These are phyloP conservation scores for Hapalemur alaotrensis DNA, from an alignment of 2,797 vertebrate genomes.

Conservation along the genomic window DNA sequence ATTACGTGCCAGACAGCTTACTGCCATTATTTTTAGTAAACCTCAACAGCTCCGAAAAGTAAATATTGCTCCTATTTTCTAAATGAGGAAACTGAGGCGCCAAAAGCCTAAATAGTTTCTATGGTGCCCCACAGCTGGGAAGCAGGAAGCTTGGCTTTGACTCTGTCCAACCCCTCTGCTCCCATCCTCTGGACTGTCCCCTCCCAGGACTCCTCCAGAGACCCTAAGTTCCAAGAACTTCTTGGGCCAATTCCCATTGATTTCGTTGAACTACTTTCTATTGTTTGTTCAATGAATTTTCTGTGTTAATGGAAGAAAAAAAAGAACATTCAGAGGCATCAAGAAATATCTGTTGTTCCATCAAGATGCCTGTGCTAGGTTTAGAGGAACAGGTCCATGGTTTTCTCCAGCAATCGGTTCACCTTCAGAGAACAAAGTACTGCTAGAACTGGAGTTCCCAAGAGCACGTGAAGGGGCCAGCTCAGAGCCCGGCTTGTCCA, in stretches of 20 bases:
- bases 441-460: background rate
- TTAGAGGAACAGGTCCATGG: background rate
- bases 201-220: rapidly evolving
- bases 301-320: background rate
- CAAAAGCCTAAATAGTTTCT: background rate
- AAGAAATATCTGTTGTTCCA: background rate
- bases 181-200: too few relatives aligned
- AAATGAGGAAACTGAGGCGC: background rate
- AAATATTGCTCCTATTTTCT: background rate
- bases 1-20: background rate
- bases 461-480: background rate
- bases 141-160: background rate
- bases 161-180: background rate
- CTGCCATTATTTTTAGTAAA: background rate
- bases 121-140: too few relatives aligned
- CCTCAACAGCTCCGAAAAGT: background rate
- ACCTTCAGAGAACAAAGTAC: background rate
- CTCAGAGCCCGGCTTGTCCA: background rate
- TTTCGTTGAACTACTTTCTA: background rate
- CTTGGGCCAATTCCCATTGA: background rate
- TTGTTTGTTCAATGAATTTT: background rate
- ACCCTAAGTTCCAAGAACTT: background rate
- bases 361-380: background rate
- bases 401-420: background rate
- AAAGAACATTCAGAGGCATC: background rate